Evolutionary conservation across 2,797 vertebrate species (phyloP), one percentile per base, ranked within the genome.

Genomic region (Aulostomus chinensis): DNA sequence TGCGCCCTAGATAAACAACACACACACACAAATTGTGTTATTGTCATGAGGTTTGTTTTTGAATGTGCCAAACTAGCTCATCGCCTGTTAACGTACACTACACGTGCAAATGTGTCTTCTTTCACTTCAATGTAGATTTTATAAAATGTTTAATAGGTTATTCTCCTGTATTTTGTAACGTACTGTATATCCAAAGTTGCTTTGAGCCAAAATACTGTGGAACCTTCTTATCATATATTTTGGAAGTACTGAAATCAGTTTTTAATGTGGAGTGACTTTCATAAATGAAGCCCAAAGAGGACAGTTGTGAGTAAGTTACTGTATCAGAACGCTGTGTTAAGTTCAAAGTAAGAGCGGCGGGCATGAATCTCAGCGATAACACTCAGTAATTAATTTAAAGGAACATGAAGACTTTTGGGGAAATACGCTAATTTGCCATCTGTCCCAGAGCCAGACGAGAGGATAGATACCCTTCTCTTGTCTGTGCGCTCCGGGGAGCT

Each of bases 1-100:
- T 33, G n/a, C n/a, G n/a, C 32, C 31, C 14, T 34, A 29, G 50
- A 70, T 72, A 72, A 68, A 81, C 55, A 58, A 48, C 47, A 46
- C 41, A 24, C 47, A 57, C 32, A 7, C 30, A 16, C 21, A 47
- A 72, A 58, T 45, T 46, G 41, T 58, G n/a, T 78, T 76, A 51
- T 67, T 38, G 31, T 47, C 37, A 43, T 54, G 50, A 20, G 31
- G 39, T 42, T 39, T 45, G 3, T 39, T 56, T 13, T 36, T 28
- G 13, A 42, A 30, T 8, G 7, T 50, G 13, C 25, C 42, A 54
- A 47, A 46, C 17, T 3, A 21, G 3, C 36, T 25, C 38, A 48
- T 13, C 64, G 38, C 33, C 43, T 16, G 3, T 6, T 14, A 17
- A 39, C 9, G 58, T 41, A 16, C 35, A 46, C 21, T 9, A 29